These are phyloP conservation scores for Omphaloscelis lunosa DNA, from an alignment of 2,888 invertebrate genomes.

Conservation along the genomic window DNA sequence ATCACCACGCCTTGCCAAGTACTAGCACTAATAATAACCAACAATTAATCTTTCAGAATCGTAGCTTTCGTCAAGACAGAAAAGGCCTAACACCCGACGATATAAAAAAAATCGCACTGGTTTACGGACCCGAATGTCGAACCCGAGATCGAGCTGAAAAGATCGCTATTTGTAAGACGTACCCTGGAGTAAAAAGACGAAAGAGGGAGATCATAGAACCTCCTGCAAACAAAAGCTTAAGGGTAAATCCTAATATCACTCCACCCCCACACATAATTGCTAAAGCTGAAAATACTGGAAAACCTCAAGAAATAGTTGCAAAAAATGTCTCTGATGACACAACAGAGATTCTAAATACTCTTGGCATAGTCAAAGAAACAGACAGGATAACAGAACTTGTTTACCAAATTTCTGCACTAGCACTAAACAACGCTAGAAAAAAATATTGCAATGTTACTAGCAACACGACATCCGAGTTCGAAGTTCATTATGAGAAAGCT, in stretches of 20 bases:
- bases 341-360: constrained; percentile 58
- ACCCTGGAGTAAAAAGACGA: constrained; percentile 72
- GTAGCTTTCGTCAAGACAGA: constrained; percentile 73
- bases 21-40: background rate
- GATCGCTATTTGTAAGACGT: constrained; percentile 81
- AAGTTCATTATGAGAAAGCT: constrained; percentile 25
- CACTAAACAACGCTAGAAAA: constrained; percentile 73
- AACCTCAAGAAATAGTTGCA: background rate
- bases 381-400: constrained; percentile 75
- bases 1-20: background rate
- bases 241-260: constrained; percentile 83
- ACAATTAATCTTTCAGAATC: constrained; percentile 73
- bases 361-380: constrained; percentile 76
- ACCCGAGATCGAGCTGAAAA: constrained; percentile 81
- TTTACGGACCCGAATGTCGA: constrained; percentile 82
- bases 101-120: constrained; percentile 79
- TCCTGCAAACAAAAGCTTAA: constrained; percentile 66
- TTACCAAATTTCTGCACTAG: constrained; percentile 73
- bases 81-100: constrained; percentile 74
- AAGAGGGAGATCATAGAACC: constrained; percentile 38
- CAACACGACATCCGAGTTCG: background rate
- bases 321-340: background rate
- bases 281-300: background rate
- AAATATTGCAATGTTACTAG: constrained; percentile 77
- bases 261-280: constrained; percentile 71